Evolutionary conservation across 2,888 invertebrate genomes (phyloP), one percentile per base, ranked within the genome.

Genomic region (Matsumyia berberina): DNA sequence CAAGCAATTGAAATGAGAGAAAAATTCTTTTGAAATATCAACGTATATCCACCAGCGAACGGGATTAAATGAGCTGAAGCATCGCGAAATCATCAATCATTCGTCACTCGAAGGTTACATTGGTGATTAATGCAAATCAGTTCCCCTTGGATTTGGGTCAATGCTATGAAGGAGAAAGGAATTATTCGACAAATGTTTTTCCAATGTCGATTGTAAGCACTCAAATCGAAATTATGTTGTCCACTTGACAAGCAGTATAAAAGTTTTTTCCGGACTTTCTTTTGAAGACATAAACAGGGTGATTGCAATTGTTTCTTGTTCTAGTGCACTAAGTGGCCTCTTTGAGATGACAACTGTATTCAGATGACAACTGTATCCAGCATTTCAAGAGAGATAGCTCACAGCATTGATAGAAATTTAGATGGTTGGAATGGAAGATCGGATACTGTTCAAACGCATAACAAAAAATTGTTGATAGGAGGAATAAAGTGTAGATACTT

Each of bases 41-140:
- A 44, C 17, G 46, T 46, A 46, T 46, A 1, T 4, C 24, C 24
- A 24, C 19, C 46, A 46, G n/a, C n/a, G n/a, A n/a, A 9, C 3
- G 19, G 4, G 19, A 46, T 46, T 19, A 46, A 46, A 9, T 46
- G 46, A 46, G 11, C 46, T 46, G 46, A 19, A 19, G 19, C 19
- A 46, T 46, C 46, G 46, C 46, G 17, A 19, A 19, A 4, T 19
- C 46, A 46, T 46, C 46, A 46, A 46, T 46, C 46, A 46, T 46
- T 46, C 46, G 9, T 46, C 19, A 4, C 1, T 19, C 17, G 46
- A 11, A 46, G 19, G 19, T 9, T 46, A 46, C 17, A 19, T 46
- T 46, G 11, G 19, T 46, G 46, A 46, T 46, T 46, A 46, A 19
- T 46, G 19, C 46, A 46, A 46, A 46, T 46, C 17, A 46, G 17